Evolutionary conservation across 1,140 invertebrate species (phyloP), one percentile per base, ranked within the genome.

Genomic region (Drosophila rufa): DNA sequence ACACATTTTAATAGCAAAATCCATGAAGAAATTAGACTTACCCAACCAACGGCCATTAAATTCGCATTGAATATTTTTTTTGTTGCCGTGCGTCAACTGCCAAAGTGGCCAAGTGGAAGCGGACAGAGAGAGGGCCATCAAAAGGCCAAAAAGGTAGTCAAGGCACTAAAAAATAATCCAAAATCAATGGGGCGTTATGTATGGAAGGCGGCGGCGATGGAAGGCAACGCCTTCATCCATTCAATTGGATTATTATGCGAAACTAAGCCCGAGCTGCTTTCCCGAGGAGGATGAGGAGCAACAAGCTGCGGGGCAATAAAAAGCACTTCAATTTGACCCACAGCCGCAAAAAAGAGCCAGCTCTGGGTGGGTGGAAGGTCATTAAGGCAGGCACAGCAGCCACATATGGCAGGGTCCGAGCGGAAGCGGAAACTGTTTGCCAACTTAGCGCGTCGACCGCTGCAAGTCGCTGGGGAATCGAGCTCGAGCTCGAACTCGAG

Each of bases 281-380:
- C 51, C 15, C 17, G 42, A 47, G 36, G 65, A 17, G 73, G 19
- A 75, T 56, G 42, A 75, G 61, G 79, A 77, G 85, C 85, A 89
- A 90, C 85, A 90, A 90, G 81, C 85, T 84, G 75, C 75, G 81
- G 68, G 85, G 85, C 85, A 85, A 90, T 90, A 90, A 90, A 90
- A 90, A 90, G 75, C 85, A 89, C 85, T 89, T 90, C 85, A 89
- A 89, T 90, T 89, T 90, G 85, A 89, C 85, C 85, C 85, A 83
- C 65, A 90, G 65, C 43, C 64, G 56, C 56, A 58, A 64, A 71
- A 64, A 83, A 79, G 27, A 42, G 22, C 19, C 33, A 50, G 22
- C 38, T 14, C 19, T 25, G 4, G 30, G 17, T 40, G 48, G 75
- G 50, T 38, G 56, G 75, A 82, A 90, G 85, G 84, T 89, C 84